Evolutionary conservation across 2,888 invertebrate species (phyloP).

Genomic region (Chydorus sphaericus): DNA sequence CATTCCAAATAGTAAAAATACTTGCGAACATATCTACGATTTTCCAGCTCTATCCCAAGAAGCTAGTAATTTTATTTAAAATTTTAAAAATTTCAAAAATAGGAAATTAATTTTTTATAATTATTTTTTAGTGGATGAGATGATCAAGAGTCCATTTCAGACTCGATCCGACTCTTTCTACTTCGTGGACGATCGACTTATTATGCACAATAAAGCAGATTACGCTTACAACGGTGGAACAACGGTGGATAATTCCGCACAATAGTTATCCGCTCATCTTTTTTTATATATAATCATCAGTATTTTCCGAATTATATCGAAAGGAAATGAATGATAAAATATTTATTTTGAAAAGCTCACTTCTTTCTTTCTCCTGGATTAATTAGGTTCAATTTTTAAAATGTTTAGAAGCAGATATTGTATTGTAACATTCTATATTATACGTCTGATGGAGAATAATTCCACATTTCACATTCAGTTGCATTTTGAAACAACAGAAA

Average conservation of each 20-base stretch:
- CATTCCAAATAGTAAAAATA: constrained; percentile 92
- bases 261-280: not conserved
- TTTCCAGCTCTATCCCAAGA: constrained; percentile 74
- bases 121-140: constrained; percentile 69
- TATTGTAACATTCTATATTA: too few relatives aligned
- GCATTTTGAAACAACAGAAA: too few relatives aligned
- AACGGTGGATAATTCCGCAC: not conserved
- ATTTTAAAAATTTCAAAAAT: not conserved
- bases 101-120: not conserved
- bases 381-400: too few relatives aligned
- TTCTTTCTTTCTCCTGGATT: too few relatives aligned
- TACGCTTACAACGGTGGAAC: constrained; percentile 84
- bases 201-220: constrained; percentile 99
- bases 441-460: too few relatives aligned
- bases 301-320: too few relatives aligned
- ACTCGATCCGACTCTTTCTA: constrained; percentile 98
- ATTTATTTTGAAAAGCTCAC: too few relatives aligned
- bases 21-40: constrained; percentile 98
- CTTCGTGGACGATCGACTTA: constrained; percentile 88
- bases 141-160: constrained; percentile 91
- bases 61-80: constrained; percentile 2
- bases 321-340: too few relatives aligned
- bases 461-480: too few relatives aligned
- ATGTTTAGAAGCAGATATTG: too few relatives aligned
- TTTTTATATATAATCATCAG: too few relatives aligned